Conservation (phyloP, 2,888 invertebrate genomes). For the Gandaritis pyraliata region DNA sequence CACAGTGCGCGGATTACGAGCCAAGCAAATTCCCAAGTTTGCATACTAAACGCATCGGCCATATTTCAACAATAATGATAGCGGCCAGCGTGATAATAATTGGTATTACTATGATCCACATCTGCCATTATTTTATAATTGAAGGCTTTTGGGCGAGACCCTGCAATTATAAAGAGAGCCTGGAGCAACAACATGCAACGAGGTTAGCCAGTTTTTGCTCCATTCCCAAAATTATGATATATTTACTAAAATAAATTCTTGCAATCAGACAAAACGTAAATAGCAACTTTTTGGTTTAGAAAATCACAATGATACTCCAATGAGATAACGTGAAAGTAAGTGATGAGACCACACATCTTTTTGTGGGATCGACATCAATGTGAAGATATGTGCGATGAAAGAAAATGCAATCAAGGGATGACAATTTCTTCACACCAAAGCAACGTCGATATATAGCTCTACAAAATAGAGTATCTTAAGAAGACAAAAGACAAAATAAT, state of each 20-base stretch:
- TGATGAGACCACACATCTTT: not conserved
- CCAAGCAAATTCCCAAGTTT: slow-evolving; percentile 68
- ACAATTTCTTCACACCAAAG: too few species aligned
- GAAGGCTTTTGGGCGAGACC: slow-evolving; percentile 82
- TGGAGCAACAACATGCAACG: slow-evolving; percentile 79
- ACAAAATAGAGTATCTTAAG: not conserved
- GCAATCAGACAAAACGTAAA: slow-evolving; percentile 39
- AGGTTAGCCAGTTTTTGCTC: slow-evolving; percentile 73
- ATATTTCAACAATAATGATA: slow-evolving; percentile 83
- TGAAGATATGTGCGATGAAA: too few species aligned
- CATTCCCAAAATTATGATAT: slow-evolving; percentile 75
- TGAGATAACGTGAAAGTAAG: not conserved
- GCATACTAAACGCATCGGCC: slow-evolving; percentile 72
- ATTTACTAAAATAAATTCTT: slow-evolving; percentile 62
- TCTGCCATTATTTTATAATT: slow-evolving; percentile 85
- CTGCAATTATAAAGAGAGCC: slow-evolving; percentile 83
- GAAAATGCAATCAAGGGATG: too few species aligned
- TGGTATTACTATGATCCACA: slow-evolving; percentile 84
- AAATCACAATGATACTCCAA: not conserved
- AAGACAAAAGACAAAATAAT: slow-evolving; percentile 4
- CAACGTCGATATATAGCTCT: too few species aligned
- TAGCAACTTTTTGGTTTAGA: slow-evolving; percentile 8
- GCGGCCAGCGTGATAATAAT: slow-evolving; percentile 83
- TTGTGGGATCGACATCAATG: not conserved
- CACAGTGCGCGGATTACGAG: slow-evolving; percentile 31